These are phyloP conservation scores for Theretra japonica DNA, from an alignment of 2,888 invertebrate genomes.

Conservation along the genomic window DNA sequence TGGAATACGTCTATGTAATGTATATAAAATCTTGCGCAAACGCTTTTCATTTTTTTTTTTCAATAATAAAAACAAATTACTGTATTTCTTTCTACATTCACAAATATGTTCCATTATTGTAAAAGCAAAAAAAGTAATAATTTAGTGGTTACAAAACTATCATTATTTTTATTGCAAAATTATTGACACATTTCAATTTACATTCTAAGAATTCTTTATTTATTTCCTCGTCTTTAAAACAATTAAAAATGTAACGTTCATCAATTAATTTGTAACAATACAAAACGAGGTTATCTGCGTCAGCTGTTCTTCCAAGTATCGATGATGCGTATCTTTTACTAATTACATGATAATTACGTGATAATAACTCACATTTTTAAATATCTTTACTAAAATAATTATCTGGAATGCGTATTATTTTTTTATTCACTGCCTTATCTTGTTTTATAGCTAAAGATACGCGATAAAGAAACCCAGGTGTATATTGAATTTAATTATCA, in stretches of 20 bases:
- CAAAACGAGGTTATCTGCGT: not conserved
- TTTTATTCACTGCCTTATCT: not conserved
- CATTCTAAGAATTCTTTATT: too few relatives aligned
- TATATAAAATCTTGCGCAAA: too few relatives aligned
- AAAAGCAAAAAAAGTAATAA: not conserved
- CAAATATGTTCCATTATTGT: too few relatives aligned
- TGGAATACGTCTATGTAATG: too few relatives aligned
- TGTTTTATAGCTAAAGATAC: too few relatives aligned
- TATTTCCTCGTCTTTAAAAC: not conserved
- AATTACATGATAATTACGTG: not conserved
- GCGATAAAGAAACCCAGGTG: too few relatives aligned
- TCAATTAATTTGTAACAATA: not conserved
- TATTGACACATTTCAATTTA: too few relatives aligned
- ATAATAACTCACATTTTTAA: not conserved
- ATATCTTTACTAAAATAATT: not conserved
- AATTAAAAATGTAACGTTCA: not conserved
- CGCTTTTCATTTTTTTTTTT: too few relatives aligned
- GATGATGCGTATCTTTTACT: not conserved
- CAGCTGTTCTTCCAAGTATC: constrained; percentile 10
- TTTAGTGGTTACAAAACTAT: too few relatives aligned
- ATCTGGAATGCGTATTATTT: not conserved
- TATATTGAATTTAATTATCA: too few relatives aligned
- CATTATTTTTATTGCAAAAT: too few relatives aligned
- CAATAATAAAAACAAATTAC: not conserved
- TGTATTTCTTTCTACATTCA: not conserved